Evolutionary conservation across 1,140 invertebrate species (phyloP).

Genomic region (Tetragonula clypearis): DNA sequence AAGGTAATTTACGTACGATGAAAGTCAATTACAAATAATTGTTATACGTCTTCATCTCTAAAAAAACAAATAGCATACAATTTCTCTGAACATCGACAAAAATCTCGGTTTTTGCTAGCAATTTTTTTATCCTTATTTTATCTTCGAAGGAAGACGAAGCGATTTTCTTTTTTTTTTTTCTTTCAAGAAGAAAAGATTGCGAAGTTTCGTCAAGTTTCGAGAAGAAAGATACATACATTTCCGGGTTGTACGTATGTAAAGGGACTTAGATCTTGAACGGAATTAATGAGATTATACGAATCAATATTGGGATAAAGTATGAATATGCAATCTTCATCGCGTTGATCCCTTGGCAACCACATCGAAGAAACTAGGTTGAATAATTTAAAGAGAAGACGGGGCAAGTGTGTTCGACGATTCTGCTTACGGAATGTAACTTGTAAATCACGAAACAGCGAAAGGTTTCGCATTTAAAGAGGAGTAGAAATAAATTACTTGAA

Average conservation of each 20-base stretch:
- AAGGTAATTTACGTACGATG: no score
- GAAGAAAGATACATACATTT: background rate
- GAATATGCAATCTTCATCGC: slow-evolving; percentile 3
- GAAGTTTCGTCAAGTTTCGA: background rate
- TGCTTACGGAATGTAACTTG: background rate
- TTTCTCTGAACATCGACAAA: background rate
- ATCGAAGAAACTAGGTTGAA: slow-evolving; percentile 3
- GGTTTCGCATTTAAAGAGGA: background rate
- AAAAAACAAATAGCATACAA: background rate
- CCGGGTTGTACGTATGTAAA: background rate
- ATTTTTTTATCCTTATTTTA: background rate
- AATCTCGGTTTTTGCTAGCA: background rate
- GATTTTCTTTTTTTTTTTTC: background rate
- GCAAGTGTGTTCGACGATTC: background rate
- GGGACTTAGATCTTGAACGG: background rate
- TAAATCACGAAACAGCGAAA: background rate
- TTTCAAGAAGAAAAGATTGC: background rate
- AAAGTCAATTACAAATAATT: no score
- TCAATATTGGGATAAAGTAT: slow-evolving; percentile 6
- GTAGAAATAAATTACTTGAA: background rate
- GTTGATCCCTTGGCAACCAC: background rate
- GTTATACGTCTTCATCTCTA: background rate
- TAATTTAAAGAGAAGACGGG: background rate
- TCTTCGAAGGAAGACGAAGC: background rate
- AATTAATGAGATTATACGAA: background rate